Evolutionary conservation across 2,797 vertebrate genomes (phyloP).

Genomic region (Accipiter fasciatus): DNA sequence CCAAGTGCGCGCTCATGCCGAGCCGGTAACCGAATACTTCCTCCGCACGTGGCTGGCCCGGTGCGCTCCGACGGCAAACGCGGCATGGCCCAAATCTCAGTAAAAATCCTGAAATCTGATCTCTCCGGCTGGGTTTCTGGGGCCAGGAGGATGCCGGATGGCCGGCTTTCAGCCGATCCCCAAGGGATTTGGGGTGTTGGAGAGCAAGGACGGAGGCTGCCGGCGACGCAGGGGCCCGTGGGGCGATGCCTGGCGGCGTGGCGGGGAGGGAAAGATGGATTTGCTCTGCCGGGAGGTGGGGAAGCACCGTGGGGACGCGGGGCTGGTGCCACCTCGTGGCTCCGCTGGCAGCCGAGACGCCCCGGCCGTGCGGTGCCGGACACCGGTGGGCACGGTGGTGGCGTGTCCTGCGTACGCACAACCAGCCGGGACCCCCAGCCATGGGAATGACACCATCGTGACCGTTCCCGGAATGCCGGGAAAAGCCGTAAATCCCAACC

Average conservation of each 20-base stretch:
- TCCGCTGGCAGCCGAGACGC: rapidly evolving
- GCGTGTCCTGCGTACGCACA: rapidly evolving
- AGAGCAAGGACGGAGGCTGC: background rate
- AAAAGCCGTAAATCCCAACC: rapidly evolving
- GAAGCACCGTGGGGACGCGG: background rate
- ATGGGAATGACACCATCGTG: rapidly evolving
- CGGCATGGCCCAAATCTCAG: background rate
- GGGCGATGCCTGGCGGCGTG: rapidly evolving
- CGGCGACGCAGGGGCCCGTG: rapidly evolving
- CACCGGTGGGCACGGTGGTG: rapidly evolving
- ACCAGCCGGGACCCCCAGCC: rapidly evolving
- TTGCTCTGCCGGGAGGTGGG: background rate
- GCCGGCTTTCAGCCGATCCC: rapidly evolving
- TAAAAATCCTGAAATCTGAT: background rate
- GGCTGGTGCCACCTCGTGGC: conserved; percentile 61
- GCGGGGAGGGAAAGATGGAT: background rate
- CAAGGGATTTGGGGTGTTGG: background rate
- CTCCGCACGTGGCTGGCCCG: background rate
- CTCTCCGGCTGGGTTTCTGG: background rate
- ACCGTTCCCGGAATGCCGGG: rapidly evolving
- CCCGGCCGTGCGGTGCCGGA: rapidly evolving
- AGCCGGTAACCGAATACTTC: background rate
- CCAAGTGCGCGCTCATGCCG: rapidly evolving
- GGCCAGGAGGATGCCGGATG: rapidly evolving
- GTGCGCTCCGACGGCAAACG: background rate